These are phyloP conservation scores for Ryuthela nishihirai DNA, from an alignment of 2,888 invertebrate species.

Conservation along the genomic window DNA sequence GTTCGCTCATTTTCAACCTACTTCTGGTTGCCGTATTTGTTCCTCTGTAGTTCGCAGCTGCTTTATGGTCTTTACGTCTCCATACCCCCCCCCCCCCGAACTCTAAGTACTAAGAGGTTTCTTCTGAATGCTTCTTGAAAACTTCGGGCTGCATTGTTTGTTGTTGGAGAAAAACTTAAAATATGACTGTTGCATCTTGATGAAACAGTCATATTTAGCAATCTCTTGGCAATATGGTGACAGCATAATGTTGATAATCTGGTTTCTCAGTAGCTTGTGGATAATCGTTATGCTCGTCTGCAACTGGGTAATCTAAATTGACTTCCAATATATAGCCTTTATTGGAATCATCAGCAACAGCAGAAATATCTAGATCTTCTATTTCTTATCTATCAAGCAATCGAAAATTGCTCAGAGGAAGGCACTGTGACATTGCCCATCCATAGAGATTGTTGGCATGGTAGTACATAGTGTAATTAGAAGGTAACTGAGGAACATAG, in stretches of 20 bases:
- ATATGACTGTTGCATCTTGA: too few relatives aligned
- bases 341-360: neutral
- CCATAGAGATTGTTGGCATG: conserved; percentile 41
- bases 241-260: neutral
- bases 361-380: neutral
- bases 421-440: conserved; percentile 9
- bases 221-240: neutral
- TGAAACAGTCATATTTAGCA: neutral
- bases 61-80: neutral
- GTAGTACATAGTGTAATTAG: neutral
- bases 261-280: conserved; percentile 33
- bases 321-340: neutral
- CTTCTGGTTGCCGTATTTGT: neutral
- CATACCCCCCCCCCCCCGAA: too few relatives aligned
- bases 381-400: too few relatives aligned
- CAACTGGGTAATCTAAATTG: too few relatives aligned
- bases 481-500: neutral
- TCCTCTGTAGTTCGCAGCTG: neutral
- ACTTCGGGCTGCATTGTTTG: neutral
- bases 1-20: too few relatives aligned
- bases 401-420: conserved; percentile 29
- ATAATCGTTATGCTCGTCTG: conserved; percentile 2
- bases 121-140: neutral
- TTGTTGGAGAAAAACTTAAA: too few relatives aligned
- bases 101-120: too few relatives aligned